Evolutionary conservation across 2,797 vertebrate species (phyloP).

Genomic region (Petrocephalus sullivani): DNA sequence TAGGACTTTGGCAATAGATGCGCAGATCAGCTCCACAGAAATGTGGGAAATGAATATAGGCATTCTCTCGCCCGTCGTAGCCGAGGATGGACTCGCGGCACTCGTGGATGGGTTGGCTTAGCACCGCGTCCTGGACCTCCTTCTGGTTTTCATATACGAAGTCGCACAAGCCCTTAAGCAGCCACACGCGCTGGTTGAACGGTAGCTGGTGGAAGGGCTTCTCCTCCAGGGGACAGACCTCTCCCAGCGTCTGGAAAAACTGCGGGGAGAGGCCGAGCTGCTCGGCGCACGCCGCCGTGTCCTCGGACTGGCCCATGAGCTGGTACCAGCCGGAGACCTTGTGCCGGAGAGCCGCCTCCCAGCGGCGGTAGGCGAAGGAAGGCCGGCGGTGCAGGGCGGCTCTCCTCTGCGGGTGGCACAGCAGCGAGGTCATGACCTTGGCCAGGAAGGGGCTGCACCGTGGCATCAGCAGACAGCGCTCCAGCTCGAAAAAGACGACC

Average conservation of each 20-base stretch:
- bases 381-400: conserved; percentile 79
- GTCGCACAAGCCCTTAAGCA: conserved; percentile 93
- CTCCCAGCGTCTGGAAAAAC: conserved; percentile 83
- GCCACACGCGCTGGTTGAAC: conserved; percentile 89
- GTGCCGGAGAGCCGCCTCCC: conserved; percentile 86
- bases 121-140: conserved; percentile 86
- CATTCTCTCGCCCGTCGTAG: conserved; percentile 89
- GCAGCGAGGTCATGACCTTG: conserved; percentile 93
- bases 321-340: conserved; percentile 86
- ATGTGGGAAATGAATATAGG: conserved; percentile 96
- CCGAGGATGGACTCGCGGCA: conserved; percentile 97
- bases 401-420: conserved; percentile 81
- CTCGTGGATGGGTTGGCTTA: conserved; percentile 94
- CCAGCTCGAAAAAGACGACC: conserved; percentile 93
- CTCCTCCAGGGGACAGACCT: conserved; percentile 81
- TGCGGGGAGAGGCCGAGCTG: conserved; percentile 84
- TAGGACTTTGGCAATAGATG: conserved; percentile 90
- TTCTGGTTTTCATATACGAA: conserved; percentile 94
- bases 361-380: conserved; percentile 77
- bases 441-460: conserved; percentile 87
- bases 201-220: conserved; percentile 84
- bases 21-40: conserved; percentile 95
- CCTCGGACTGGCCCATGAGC: conserved; percentile 68
- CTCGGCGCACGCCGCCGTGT: conserved; percentile 74
- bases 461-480: conserved; percentile 93